Conservation (phyloP, 1,140 invertebrate species). For the Pseudomyrmex concolor region DNA sequence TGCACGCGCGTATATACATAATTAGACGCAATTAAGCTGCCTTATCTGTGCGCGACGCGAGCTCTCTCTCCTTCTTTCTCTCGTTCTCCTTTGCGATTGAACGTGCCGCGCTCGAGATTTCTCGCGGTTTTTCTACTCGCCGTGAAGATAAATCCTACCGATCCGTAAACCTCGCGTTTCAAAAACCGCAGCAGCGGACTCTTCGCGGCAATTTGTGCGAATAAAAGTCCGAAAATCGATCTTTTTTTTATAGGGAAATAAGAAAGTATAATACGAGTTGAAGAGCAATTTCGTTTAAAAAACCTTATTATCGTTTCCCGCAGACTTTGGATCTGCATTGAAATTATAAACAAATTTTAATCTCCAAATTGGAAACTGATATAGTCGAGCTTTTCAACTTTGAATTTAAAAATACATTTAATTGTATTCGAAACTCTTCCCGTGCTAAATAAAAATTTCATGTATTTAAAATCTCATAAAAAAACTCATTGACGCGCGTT, state of each 20-base stretch:
- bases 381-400: too few relatives aligned
- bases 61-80: slow-evolving; percentile 14
- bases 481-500: background rate
- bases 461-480: background rate
- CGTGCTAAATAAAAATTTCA: background rate
- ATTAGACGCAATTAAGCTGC: slow-evolving; percentile 82
- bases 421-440: background rate
- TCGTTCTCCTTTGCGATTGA: background rate
- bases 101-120: slow-evolving; percentile 67
- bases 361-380: too few relatives aligned
- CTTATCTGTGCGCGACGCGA: slow-evolving; percentile 72
- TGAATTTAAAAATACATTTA: background rate
- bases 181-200: slow-evolving; percentile 33
- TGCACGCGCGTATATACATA: slow-evolving; percentile 72
- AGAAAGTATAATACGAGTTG: slow-evolving; percentile 45
- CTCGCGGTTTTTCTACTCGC: slow-evolving; percentile 68
- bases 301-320: slow-evolving; percentile 19
- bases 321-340: too few relatives aligned
- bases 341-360: too few relatives aligned
- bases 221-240: slow-evolving; percentile 56
- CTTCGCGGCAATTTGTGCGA: slow-evolving; percentile 16
- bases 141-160: slow-evolving; percentile 66
- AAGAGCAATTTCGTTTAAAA: background rate
- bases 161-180: slow-evolving; percentile 61
- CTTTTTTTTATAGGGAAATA: slow-evolving; percentile 34